Evolutionary conservation across 2,113 vertebrate genomes (phyloP).

Genomic region (Solea senegalensis): DNA sequence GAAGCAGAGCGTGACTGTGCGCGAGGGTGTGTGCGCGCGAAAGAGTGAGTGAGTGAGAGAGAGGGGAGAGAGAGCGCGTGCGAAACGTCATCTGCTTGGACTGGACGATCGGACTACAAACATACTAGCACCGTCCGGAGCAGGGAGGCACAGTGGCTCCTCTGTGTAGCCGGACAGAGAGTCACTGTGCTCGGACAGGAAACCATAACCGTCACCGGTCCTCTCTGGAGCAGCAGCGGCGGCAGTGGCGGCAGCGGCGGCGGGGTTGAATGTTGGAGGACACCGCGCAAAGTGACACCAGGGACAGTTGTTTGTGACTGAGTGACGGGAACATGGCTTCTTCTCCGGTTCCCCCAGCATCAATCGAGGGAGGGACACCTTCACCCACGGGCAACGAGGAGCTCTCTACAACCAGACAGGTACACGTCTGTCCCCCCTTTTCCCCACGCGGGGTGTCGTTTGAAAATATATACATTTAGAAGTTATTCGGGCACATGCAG

Average conservation of each 20-base stretch:
- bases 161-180: constrained; percentile 55
- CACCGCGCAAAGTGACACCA: constrained; percentile 26
- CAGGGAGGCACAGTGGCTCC: constrained; percentile 41
- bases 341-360: constrained; percentile 57
- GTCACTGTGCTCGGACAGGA: constrained; percentile 47
- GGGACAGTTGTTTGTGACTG: constrained; percentile 17
- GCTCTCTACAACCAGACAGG: constrained; percentile 46
- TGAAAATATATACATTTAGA: neutral
- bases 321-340: constrained; percentile 50
- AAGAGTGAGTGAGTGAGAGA: constrained; percentile 37
- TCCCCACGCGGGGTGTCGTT: neutral
- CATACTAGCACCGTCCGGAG: constrained; percentile 45
- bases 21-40: neutral
- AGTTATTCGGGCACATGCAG: neutral
- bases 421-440: constrained; percentile 4
- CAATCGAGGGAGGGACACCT: constrained; percentile 64
- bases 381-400: constrained; percentile 57
- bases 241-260: neutral
- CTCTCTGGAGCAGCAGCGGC: neutral
- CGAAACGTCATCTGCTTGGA: constrained; percentile 47
- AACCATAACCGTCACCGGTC: neutral
- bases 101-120: constrained; percentile 40
- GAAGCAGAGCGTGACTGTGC: neutral
- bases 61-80: neutral
- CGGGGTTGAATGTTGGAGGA: constrained; percentile 25